Evolutionary conservation across 2,888 invertebrate species (phyloP), one percentile per base, ranked within the genome.

Genomic region (Anorthoa munda): DNA sequence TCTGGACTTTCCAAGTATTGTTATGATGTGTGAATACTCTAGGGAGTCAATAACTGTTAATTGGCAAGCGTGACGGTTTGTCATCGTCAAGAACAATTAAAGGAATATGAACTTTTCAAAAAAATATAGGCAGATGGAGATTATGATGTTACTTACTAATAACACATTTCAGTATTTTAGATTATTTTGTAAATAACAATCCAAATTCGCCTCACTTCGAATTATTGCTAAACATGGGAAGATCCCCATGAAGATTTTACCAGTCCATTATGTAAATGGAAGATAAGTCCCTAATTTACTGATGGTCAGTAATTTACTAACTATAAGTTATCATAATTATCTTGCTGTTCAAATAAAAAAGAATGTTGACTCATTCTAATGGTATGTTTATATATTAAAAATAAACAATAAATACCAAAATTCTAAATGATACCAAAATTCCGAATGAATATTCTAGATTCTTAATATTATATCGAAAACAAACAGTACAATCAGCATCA

Each of bases 1-100:
- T 88, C 89, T 82, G 84, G 86, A 87, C 92, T 93, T 92, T 93
- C 91, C 89, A 90, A 84, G 85, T 87, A 88, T 85, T 86, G 86
- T 87, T 88, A 90, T 77, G 39, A 84, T 89, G 89, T 91, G 85
- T 90, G 90, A 71, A 86, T 88, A 86, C 92, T 87, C 90, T 75
- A 69, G 91, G 88, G 93, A 90, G 89, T 81, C 75, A 88, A 88
- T 90, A 90, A 90, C 90, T 85, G 91, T 90, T 89, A 87, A 90
- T 91, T 90, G 84, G 87, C 77, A 83, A 81, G 82, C 87, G 83
- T 89, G 89, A 88, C 84, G 55, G 72, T 75, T 75, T 83, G 50
- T 84, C 71, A 79, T 79, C 72, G 73, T 73, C 66, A 21, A 58
- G 18, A 31, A 56, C 12, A 48, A 70, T 53, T 23, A 53, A 61